phyloP scores from a whole-genome alignment of 2,113 vertebrate species.

The Scomber scombrus region DNA sequence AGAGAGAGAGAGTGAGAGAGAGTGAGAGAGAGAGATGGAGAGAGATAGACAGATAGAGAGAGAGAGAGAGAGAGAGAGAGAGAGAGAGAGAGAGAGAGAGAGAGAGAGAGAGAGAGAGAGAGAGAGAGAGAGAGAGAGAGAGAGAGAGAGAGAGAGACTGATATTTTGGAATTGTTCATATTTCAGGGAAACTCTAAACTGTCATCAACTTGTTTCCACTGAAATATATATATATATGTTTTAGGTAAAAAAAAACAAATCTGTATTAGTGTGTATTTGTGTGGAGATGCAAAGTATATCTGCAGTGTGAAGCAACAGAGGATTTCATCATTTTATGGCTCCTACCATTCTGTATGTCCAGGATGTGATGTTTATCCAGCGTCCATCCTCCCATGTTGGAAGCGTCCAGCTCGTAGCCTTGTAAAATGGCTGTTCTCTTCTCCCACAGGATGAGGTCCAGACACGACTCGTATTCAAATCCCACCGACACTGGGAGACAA shows the following conservation, averaged over 20 bases:
- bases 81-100: background rate
- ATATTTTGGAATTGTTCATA: background rate
- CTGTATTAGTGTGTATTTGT: background rate
- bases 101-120: background rate
- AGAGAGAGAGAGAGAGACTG: background rate
- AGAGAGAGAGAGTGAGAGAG: background rate
- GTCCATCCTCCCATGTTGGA: conserved; percentile 99
- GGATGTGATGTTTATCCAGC: conserved; percentile 93
- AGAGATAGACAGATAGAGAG: background rate
- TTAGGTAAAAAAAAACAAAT: background rate
- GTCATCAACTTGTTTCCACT: background rate
- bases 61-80: background rate
- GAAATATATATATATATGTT: background rate
- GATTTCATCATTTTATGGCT: background rate
- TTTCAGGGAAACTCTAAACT: background rate
- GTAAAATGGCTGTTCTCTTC: conserved; percentile 93
- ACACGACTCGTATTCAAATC: conserved; percentile 98
- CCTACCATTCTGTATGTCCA: conserved; percentile 96
- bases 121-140: background rate
- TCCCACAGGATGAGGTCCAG: conserved; percentile 98
- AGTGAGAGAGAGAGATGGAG: background rate
- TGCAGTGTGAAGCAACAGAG: background rate
- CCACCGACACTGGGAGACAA: conserved; percentile 91
- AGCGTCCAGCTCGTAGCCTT: conserved; percentile 96
- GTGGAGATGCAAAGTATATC: background rate